phyloP scores from a whole-genome alignment of 2,113 vertebrate species.

The Hipposideros armiger region DNA sequence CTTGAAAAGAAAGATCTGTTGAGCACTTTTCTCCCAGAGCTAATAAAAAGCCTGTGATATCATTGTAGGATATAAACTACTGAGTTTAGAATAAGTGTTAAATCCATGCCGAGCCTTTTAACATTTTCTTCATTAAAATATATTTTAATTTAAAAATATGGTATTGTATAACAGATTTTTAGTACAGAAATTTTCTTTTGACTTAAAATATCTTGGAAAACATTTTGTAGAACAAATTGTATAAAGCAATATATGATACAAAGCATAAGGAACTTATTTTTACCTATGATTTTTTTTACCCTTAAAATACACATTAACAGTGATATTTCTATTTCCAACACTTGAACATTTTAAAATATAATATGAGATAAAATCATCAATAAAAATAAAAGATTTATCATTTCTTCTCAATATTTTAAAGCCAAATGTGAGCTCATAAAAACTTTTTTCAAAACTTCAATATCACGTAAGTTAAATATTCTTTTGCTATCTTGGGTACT shows the following conservation, averaged over 20 bases:
- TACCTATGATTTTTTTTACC: conserved; percentile 17
- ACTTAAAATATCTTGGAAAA: conserved; percentile 26
- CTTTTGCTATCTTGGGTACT: conserved; percentile 71
- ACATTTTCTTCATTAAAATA: not conserved
- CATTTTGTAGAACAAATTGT: not conserved
- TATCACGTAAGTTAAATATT: conserved; percentile 82
- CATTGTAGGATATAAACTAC: not conserved
- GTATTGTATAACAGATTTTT: not conserved
- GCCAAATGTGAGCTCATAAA: conserved; percentile 69
- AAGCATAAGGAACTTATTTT: not conserved
- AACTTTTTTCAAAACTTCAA: conserved; percentile 69
- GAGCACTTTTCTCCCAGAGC: not conserved
- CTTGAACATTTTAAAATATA: conserved; percentile 72
- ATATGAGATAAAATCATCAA: conserved; percentile 79
- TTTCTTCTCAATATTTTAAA: conserved; percentile 84
- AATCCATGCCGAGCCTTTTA: not conserved
- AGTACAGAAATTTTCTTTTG: not conserved
- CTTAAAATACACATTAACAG: conserved; percentile 74
- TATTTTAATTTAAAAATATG: not conserved
- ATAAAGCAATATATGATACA: not conserved
- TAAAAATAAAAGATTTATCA: conserved; percentile 80
- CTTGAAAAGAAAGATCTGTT: not conserved
- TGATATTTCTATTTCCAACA: conserved; percentile 64
- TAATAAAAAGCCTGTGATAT: not conserved
- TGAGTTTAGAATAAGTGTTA: not conserved